phyloP scores from a whole-genome alignment of 2,797 vertebrate species.

The Protonibea diacanthus region DNA sequence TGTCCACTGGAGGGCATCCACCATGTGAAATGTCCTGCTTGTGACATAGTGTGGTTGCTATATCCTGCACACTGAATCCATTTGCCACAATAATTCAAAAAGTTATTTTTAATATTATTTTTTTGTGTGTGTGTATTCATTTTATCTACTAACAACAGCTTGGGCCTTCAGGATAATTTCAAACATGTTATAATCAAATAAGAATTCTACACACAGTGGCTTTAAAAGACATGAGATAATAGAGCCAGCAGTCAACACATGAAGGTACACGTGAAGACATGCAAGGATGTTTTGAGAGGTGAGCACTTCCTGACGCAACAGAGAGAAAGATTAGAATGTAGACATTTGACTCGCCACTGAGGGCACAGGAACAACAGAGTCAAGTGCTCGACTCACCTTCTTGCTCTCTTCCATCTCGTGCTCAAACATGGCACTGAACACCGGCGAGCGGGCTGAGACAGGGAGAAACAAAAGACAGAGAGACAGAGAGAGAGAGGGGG shows the following conservation, averaged over 20 bases:
- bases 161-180: neutral
- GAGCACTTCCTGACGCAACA: conserved; percentile 64
- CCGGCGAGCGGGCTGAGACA: conserved; percentile 87
- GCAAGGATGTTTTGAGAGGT: conserved; percentile 32
- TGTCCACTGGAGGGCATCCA: neutral
- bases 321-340: conserved; percentile 50
- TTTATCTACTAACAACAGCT: conserved; percentile 7
- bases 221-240: conserved; percentile 38
- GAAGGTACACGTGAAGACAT: conserved; percentile 37
- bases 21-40: neutral
- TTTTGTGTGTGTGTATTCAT: too few species aligned
- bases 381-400: conserved; percentile 84
- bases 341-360: conserved; percentile 28
- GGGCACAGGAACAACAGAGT: conserved; percentile 34
- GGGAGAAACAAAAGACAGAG: conserved; percentile 30
- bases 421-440: conserved; percentile 95
- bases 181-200: neutral
- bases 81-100: neutral
- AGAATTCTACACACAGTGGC: neutral
- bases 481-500: conserved; percentile 1
- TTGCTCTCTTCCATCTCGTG: conserved; percentile 94
- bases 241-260: conserved; percentile 37
- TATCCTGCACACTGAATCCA: neutral
- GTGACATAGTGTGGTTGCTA: too few species aligned
- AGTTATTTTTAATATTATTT: too few species aligned